Base-by-base conservation (phyloP, 2,888 invertebrate species). In the Andricus quercusramuli region DNA sequence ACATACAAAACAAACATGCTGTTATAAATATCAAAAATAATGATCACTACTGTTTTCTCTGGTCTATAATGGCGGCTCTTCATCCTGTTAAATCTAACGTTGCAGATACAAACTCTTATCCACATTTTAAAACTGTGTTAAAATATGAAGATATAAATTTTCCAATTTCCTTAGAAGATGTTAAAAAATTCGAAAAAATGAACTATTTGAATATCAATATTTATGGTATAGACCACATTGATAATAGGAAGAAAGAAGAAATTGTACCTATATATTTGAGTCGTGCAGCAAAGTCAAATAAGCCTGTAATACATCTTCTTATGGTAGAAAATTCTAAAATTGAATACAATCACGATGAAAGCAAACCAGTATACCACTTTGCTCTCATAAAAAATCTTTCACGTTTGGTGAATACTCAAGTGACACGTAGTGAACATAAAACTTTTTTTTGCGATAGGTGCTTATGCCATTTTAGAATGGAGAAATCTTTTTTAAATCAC, bases 151-250 rank as follows among this genome's bases (percentile, higher is more conserved):
- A 66, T 56, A 82, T 86, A 59, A 56, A 80, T 22, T 87, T 86
- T 82, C 85, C 83, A 15, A 83, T 85, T 32, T 59, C 51, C 25
- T 76, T 83, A 37, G 70, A 80, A 6, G 56, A 80, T 80, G 65
- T 86, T 44, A 29, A 76, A 13, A 85, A 84, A 78, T 88, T 85
- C 80, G 86, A 84, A 80, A 74, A 80, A 74, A 20, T 83, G 51
- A 87, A 86, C 80, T 56, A 80, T 65, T 78, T 87, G 22, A 67
- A 77, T 9, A 86, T 87, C 15, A 86, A 88, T 83, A 79, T 88
- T n/a, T 88, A 81, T 68, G 81, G 80, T 62, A 29, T 84, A 41
- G 80, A 86, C 13, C 8, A 25, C 3, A 44, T 64, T 25, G 11
- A 41, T 41, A 22, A 25, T 13, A 64, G n/a, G 22, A 37, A 67